These are phyloP conservation scores for Chydorus sphaericus DNA, from an alignment of 2,888 invertebrate species.

Conservation along the genomic window DNA sequence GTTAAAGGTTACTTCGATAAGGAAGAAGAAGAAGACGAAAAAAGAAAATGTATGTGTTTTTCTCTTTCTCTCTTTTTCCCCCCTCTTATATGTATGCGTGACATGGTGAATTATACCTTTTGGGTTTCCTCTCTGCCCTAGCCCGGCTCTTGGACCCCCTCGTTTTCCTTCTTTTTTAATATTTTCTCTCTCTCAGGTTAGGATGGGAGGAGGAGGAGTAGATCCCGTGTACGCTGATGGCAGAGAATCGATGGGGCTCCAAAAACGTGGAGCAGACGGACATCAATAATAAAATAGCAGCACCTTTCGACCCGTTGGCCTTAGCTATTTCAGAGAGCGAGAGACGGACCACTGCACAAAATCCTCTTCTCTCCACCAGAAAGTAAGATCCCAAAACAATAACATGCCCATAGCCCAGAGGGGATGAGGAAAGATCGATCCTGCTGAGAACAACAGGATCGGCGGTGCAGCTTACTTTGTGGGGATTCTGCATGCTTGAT, in stretches of 20 bases:
- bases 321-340: neutral
- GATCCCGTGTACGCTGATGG: too few species aligned
- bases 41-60: neutral
- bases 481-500: too few species aligned
- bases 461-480: too few species aligned
- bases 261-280: neutral
- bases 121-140: neutral
- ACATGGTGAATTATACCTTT: slow-evolving; percentile 8
- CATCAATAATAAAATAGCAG: slow-evolving; percentile 7
- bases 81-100: slow-evolving; percentile 3
- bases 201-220: neutral
- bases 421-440: too few species aligned
- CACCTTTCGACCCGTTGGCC: too few species aligned
- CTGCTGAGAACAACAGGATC: too few species aligned
- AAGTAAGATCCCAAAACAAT: too few species aligned
- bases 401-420: too few species aligned
- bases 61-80: too few species aligned
- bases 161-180: neutral
- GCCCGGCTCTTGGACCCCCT: neutral
- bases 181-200: too few species aligned
- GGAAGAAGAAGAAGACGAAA: neutral
- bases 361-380: neutral
- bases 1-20: slow-evolving; percentile 4
- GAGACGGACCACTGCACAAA: neutral
- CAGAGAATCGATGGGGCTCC: slow-evolving; percentile 3